Evolutionary conservation across 2,797 vertebrate genomes (phyloP).

Genomic region (Mus caroli): DNA sequence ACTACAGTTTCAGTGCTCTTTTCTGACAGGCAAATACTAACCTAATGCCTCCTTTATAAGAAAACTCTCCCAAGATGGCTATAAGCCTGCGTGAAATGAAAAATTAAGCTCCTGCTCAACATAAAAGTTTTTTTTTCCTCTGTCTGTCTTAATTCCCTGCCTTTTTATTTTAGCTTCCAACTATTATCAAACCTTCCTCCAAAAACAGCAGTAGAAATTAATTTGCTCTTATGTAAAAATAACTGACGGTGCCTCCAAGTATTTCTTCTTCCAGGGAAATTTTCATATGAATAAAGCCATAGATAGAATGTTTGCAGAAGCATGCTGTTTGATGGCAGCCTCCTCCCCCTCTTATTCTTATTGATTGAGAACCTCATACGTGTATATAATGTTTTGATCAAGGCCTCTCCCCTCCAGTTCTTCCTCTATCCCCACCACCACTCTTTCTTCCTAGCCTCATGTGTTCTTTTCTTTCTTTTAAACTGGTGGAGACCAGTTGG

Average conservation of each 20-base stretch:
- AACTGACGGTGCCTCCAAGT: not conserved
- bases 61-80: not conserved
- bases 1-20: not conserved
- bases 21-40: not conserved
- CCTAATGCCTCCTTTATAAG: not conserved
- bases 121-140: not conserved
- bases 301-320: conserved; percentile 1
- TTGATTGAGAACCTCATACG: not conserved
- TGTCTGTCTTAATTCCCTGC: not conserved
- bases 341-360: not conserved
- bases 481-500: not conserved
- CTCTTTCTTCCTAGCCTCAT: not conserved
- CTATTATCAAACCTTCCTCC: conserved; percentile 42
- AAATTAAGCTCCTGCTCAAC: not conserved
- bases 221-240: conserved; percentile 56
- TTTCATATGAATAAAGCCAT: conserved; percentile 49
- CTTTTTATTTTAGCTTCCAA: conserved; percentile 34
- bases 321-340: not conserved
- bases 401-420: not conserved
- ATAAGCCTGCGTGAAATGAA: not conserved
- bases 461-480: not conserved
- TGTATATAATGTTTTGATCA: not conserved
- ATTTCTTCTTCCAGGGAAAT: conserved; percentile 11
- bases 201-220: conserved; percentile 52
- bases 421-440: not conserved